Evolutionary conservation across 2,113 vertebrate species (phyloP).

Genomic region (Phyllostomus discolor): DNA sequence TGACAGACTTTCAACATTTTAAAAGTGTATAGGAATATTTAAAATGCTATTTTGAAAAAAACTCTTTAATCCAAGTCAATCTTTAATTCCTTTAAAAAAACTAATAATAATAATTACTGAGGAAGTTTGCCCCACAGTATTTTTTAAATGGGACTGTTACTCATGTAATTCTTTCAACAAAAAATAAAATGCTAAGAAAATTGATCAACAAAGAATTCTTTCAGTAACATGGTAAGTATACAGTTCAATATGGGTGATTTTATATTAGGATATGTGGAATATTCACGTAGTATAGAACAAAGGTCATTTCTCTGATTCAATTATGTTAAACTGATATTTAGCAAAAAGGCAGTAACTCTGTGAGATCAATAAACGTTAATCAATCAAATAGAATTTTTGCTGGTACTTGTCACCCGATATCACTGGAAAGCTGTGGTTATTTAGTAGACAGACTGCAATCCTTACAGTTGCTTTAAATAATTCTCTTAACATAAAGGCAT

Average conservation of each 20-base stretch:
- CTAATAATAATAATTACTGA: not conserved
- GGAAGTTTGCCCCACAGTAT: not conserved
- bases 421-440: not conserved
- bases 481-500: slow-evolving; percentile 54
- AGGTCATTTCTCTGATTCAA: slow-evolving; percentile 7
- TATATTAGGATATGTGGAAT: not conserved
- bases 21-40: not conserved
- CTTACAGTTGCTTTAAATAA: slow-evolving; percentile 59
- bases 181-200: slow-evolving; percentile 18
- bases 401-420: not conserved
- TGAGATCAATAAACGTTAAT: not conserved
- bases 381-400: not conserved
- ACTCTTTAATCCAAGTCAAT: not conserved
- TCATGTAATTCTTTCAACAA: not conserved
- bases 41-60: not conserved
- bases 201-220: not conserved
- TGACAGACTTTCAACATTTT: slow-evolving; percentile 32
- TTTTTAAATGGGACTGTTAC: not conserved
- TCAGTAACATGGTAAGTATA: not conserved
- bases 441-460: not conserved
- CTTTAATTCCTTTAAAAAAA: not conserved
- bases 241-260: not conserved
- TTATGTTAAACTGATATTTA: not conserved
- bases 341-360: not conserved
- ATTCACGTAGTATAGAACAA: not conserved